Evolutionary conservation across 2,113 vertebrate genomes (phyloP).

Genomic region (Cavia porcellus): DNA sequence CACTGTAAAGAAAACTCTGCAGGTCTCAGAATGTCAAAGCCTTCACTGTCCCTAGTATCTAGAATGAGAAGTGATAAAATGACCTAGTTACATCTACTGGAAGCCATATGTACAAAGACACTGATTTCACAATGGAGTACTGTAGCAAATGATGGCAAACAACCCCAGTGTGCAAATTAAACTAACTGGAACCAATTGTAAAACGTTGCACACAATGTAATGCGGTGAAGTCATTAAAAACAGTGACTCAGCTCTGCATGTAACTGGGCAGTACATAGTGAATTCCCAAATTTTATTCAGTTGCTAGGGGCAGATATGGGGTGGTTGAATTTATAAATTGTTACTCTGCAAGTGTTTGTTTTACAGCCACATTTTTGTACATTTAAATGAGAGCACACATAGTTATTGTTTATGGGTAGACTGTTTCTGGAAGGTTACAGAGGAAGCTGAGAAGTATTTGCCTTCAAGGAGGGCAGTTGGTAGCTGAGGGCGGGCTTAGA

Average conservation of each 20-base stretch:
- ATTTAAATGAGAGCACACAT: neutral
- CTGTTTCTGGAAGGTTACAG: neutral
- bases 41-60: neutral
- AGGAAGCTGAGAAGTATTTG: neutral
- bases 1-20: neutral
- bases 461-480: neutral
- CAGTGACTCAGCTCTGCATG: neutral
- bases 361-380: rapidly evolving
- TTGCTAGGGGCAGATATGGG: neutral
- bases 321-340: neutral
- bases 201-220: neutral
- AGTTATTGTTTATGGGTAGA: neutral
- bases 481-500: neutral
- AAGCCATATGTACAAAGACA: neutral
- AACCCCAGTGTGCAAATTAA: neutral
- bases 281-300: neutral
- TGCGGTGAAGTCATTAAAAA: neutral
- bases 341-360: neutral
- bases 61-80: neutral
- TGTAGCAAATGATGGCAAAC: neutral
- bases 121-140: neutral
- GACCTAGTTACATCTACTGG: neutral
- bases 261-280: neutral
- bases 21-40: neutral
- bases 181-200: neutral